Conservation (phyloP, 1,140 invertebrate species). For the Caenorhabditis elegans region DNA sequence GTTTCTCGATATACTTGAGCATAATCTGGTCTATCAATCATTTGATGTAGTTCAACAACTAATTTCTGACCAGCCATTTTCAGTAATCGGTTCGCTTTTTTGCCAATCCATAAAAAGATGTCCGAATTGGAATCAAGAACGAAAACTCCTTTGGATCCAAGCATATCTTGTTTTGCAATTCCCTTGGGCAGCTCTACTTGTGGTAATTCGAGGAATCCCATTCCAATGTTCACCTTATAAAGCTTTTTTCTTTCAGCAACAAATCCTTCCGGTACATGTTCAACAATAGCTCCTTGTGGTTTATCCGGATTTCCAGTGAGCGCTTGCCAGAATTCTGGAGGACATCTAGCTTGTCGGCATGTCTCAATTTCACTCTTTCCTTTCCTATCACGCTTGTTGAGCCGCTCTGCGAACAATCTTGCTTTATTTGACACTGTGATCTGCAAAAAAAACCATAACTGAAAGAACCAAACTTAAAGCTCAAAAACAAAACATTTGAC, state of each 20-base stretch:
- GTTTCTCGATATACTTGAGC: slow-evolving; percentile 73
- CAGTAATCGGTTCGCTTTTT: slow-evolving; percentile 92
- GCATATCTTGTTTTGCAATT: slow-evolving; percentile 70
- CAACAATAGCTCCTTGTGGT: slow-evolving; percentile 67
- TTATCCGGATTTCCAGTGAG: slow-evolving; percentile 53
- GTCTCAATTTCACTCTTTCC: slow-evolving; percentile 76
- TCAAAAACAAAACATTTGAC: slow-evolving; percentile 32
- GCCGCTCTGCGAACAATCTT: slow-evolving; percentile 90
- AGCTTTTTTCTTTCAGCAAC: slow-evolving; percentile 77
- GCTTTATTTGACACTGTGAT: slow-evolving; percentile 61
- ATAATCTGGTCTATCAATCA: slow-evolving; percentile 80
- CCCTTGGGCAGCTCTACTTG: slow-evolving; percentile 73
- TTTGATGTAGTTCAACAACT: slow-evolving; percentile 72
- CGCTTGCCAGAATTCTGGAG: slow-evolving; percentile 78
- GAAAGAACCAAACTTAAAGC: too few relatives aligned
- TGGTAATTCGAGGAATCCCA: slow-evolving; percentile 96
- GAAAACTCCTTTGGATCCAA: slow-evolving; percentile 92
- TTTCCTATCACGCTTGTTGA: slow-evolving; percentile 91
- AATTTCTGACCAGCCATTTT: slow-evolving; percentile 76
- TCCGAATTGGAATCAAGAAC: slow-evolving; percentile 92
- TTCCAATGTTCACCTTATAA: slow-evolving; percentile 87
- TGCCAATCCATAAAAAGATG: slow-evolving; percentile 98
- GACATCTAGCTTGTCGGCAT: slow-evolving; percentile 80
- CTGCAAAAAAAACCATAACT: slow-evolving; percentile 45
- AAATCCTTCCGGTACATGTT: slow-evolving; percentile 81